A percentile compares a stretch with the other conserved stretches of the same genome.
These are phyloP conservation scores for Odontomyia ornata DNA, from an alignment of 2,888 invertebrate genomes.

Conservation along the genomic window DNA sequence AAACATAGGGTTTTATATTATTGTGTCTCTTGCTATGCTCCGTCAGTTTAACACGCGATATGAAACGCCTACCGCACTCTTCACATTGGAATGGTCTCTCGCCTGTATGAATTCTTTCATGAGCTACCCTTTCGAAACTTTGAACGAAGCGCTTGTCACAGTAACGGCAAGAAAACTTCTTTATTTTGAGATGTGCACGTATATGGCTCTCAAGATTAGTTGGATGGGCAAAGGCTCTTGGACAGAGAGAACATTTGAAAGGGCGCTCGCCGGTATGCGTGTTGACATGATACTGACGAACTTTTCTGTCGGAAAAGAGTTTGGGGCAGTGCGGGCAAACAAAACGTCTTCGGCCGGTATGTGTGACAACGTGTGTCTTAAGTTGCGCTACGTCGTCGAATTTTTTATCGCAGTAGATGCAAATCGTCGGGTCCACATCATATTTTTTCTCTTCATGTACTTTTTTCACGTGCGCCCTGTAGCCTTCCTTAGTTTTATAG, in stretches of 20 bases:
- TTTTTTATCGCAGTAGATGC: slow-evolving; percentile 10
- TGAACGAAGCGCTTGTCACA: slow-evolving; percentile 58
- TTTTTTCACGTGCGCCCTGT: too few species aligned
- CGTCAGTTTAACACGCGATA: slow-evolving; percentile 56
- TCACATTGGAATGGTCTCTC: slow-evolving; percentile 58
- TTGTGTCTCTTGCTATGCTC: slow-evolving; percentile 58
- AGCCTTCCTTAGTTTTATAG: too few species aligned
- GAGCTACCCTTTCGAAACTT: slow-evolving; percentile 55
- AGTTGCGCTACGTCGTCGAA: not conserved
- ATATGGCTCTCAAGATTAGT: slow-evolving; percentile 36
- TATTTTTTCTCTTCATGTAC: too few species aligned
- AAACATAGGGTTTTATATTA: slow-evolving; percentile 57
- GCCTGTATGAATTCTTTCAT: slow-evolving; percentile 56
- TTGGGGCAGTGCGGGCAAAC: slow-evolving; percentile 25
- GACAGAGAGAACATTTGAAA: slow-evolving; percentile 32
- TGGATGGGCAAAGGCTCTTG: slow-evolving; percentile 38
- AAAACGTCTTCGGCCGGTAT: slow-evolving; percentile 13
- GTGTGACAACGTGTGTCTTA: not conserved
- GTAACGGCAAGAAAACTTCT: slow-evolving; percentile 25
- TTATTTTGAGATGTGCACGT: slow-evolving; percentile 32
- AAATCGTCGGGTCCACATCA: too few species aligned
- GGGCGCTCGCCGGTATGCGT: slow-evolving; percentile 29
- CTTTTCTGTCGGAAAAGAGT: not conserved
- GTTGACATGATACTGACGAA: not conserved
- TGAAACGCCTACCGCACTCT: slow-evolving; percentile 58